Base-by-base conservation (phyloP, 2,888 invertebrate species). In the Zaprionus bogoriensis region DNA sequence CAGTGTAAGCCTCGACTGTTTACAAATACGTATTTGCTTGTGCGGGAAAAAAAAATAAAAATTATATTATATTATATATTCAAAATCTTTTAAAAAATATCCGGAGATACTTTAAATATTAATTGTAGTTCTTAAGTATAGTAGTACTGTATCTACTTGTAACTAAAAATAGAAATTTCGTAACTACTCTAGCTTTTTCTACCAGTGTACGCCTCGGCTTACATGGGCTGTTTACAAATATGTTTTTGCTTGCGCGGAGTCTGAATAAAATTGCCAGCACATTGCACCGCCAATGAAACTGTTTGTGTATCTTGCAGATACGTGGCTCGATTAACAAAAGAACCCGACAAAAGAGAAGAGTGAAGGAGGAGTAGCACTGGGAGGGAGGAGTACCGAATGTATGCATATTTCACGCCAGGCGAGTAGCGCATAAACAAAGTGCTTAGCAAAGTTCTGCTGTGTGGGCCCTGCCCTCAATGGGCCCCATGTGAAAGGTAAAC, bases 401-500 rank as follows among this genome's bases (percentile, higher is more conserved):
- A 32, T n/a, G n/a, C 39, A 53, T 51, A 32, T 51, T 50, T 27
- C 19, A 52, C 32, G 28, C 17, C 38, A 36, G 36, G 12, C 51
- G 67, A 36, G 39, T 42, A 27, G 7, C 27, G 51, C 51, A 52
- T 55, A 73, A 73, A 74, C 50, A 64, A 63, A 63, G n/a, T 32
- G 28, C n/a, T 20, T 10, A 4, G 9, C 22, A 55, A 44, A 52
- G 12, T 32, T 52, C 52, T 25, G 39, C 10, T 69, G 54, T 51
- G 32, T 32, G 45, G 19, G 10, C 28, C n/a, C 45, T 72, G 76
- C 54, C 62, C 67, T 55, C 60, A 66, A 66, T 66, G 53, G 51
- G 17, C 14, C 19, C 27, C 9, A 62, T 75, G 76, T 72, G 65
- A 83, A 83, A 80, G 77, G 80, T 77, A 86, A 80, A 86, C 74